Base-by-base conservation (phyloP, 2,888 invertebrate genomes). In the Agrotis puta region DNA sequence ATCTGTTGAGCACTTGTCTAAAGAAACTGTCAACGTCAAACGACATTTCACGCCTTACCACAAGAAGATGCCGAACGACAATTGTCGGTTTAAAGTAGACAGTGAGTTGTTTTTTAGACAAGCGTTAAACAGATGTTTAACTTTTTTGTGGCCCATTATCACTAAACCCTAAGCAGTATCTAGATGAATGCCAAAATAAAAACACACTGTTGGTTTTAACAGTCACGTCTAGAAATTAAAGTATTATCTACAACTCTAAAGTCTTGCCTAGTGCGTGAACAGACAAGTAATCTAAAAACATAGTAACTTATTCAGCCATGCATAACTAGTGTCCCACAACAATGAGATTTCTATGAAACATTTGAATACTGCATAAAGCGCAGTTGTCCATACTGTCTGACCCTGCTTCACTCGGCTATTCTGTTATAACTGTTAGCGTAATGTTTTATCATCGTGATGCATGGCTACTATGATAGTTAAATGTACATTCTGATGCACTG, bases 281-380 rank as follows among this genome's bases (percentile, higher is more conserved):
- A 2, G 56, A 11, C n/a, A 27, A 56, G 14, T 22, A 18, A 27
- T 27, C n/a, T 43, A 45, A 33, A 2, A 54, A 16, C 70, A n/a
- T 45, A 16, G 59, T 54, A 45, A 56, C 24, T 18, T 57, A 54
- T 50, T 64, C 54, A 65, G 33, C 24, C 64, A 59, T 71, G 82
- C 72, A 59, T n/a, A 53, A 20, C 54, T 54, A 33, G 61, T 43
- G 22, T 16, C 27, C 56, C 45, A 51, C 33, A 62, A 74, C 70
- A 82, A 64, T 63, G 65, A 64, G 50, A 78, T 65, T 78, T 78
- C 81, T 75, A 65, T 56, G 68, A 64, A 68, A 68, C 54, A 70
- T 65, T 70, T 81, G 77, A 70, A 81, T 79, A 70, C 20, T 59
- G 58, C 65, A 77, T 54, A 64, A 69, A 68, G 59, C 11, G 24